Evolutionary conservation across 2,888 invertebrate species (phyloP), one percentile per base, ranked within the genome.

Genomic region (Drosophila fulvimacula): DNA sequence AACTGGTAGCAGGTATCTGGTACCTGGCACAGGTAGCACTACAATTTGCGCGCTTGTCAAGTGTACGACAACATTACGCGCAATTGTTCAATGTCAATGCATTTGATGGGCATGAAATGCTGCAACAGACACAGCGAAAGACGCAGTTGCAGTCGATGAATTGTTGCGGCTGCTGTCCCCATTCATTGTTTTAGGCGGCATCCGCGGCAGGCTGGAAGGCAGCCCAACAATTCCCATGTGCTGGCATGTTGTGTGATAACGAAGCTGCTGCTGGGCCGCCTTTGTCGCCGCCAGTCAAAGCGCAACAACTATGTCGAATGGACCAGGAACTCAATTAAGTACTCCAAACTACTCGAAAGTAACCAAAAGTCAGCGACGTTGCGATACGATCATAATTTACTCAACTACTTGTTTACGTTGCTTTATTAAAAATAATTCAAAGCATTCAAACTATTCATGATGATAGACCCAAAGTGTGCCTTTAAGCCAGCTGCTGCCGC

Each of bases 11-110:
- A 68, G 68, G 65, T 52, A 61, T n/a, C 34, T 64, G 62, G 58
- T 66, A 76, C 53, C 76, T 72, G 70, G 65, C 46, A 62, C 74
- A 81, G 66, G 78, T 71, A 86, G 79, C 78, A 86, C 82, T 82
- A 87, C 86, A 87, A 87, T 87, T 87, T 87, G 89, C 86, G 86
- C 86, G 89, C 89, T 87, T 87, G 86, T 87, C 86, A 87, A 88
- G 81, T 87, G 86, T 88, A 87, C 89, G 86, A 87, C 86, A 87
- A 87, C 86, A 87, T 87, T 87, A 87, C 89, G 89, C 86, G 86
- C 89, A 87, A 87, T 87, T 87, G 86, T 87, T 87, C 89, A 87
- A 87, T 87, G 89, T 87, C 86, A 87, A 77, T 77, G 89, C 81
- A 84, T 84, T 88, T 89, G 87, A 86, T 86, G 88, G 82, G 86